Evolutionary conservation across 2,797 vertebrate genomes (phyloP).

Genomic region (Tiaroga cobitis): DNA sequence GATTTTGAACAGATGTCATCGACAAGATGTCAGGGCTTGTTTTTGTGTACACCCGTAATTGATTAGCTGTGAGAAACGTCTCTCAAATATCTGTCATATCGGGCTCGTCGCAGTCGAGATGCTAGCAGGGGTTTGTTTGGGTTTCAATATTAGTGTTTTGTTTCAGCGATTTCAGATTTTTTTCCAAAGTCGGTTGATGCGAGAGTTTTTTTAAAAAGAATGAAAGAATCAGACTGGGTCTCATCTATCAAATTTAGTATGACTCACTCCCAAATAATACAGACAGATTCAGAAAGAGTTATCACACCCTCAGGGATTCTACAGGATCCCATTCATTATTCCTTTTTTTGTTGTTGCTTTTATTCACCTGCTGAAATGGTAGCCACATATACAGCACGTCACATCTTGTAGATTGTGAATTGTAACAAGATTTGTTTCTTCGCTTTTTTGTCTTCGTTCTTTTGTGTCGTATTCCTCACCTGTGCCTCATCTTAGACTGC

Average conservation of each 20-base stretch:
- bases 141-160: constrained; percentile 23
- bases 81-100: constrained; percentile 43
- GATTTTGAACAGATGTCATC: constrained; percentile 47
- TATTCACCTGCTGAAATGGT: constrained; percentile 38
- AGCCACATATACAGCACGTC: constrained; percentile 25
- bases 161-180: constrained; percentile 2
- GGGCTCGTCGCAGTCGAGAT: not conserved
- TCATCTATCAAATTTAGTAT: constrained; percentile 45
- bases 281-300: constrained; percentile 45
- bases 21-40: constrained; percentile 46
- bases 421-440: constrained; percentile 40
- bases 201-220: not conserved
- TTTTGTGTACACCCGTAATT: constrained; percentile 39
- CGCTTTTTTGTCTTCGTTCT: not conserved
- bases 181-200: not conserved
- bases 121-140: constrained; percentile 9
- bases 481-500: constrained; percentile 22
- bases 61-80: constrained; percentile 42
- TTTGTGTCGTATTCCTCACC: constrained; percentile 29
- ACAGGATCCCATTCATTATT: constrained; percentile 29
- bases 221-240: constrained; percentile 11
- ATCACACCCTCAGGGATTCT: constrained; percentile 39
- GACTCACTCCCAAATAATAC: constrained; percentile 42
- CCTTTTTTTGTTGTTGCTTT: not conserved
- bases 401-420: constrained; percentile 33